A percentile compares a stretch with the other conserved stretches of the same genome.
Conservation (phyloP, 1,140 invertebrate genomes). For the Trichogramma pretiosum region DNA sequence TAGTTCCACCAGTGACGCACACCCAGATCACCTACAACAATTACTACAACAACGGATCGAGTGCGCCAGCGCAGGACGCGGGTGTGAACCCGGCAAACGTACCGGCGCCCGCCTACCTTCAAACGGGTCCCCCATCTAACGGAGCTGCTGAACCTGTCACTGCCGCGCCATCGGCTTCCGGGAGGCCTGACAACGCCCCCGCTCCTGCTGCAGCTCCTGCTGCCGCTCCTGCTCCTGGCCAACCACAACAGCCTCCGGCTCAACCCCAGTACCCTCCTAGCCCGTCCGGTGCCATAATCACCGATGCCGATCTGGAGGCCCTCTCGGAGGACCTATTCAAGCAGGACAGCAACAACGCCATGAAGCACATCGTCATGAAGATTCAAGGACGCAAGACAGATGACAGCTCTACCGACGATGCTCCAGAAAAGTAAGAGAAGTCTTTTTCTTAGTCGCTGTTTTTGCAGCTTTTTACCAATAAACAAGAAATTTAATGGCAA, state of each 20-base stretch:
- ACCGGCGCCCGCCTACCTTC: conserved; percentile 18
- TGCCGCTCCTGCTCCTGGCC: conserved; percentile 15
- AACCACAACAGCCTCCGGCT: conserved; percentile 10
- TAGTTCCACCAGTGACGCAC: conserved; percentile 25
- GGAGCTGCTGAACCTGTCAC: conserved; percentile 13
- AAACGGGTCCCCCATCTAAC: conserved; percentile 20
- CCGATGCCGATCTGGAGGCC: conserved; percentile 39
- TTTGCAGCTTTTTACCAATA: too few relatives aligned
- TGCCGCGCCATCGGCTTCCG: conserved; percentile 9
- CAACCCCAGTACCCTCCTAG: conserved; percentile 23
- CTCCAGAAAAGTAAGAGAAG: conserved; percentile 37
- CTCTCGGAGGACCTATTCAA: conserved; percentile 37
- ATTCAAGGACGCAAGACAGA: conserved; percentile 42
- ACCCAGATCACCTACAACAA: conserved; percentile 42
- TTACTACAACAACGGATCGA: conserved; percentile 39
- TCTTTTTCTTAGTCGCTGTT: background rate
- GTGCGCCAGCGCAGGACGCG: conserved; percentile 1
- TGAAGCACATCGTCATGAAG: conserved; percentile 39
- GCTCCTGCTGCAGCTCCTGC: conserved; percentile 1
- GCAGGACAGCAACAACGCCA: conserved; percentile 43
- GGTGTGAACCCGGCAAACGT: conserved; percentile 9
- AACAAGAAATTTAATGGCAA: too few relatives aligned
- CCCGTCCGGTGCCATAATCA: conserved; percentile 30
- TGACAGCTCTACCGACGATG: conserved; percentile 36
- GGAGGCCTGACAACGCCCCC: conserved; percentile 9